A percentile compares a stretch with the other conserved stretches of the same genome.
Conservation (phyloP, 2,797 vertebrate genomes). For the Phoeniculus purpureus region DNA sequence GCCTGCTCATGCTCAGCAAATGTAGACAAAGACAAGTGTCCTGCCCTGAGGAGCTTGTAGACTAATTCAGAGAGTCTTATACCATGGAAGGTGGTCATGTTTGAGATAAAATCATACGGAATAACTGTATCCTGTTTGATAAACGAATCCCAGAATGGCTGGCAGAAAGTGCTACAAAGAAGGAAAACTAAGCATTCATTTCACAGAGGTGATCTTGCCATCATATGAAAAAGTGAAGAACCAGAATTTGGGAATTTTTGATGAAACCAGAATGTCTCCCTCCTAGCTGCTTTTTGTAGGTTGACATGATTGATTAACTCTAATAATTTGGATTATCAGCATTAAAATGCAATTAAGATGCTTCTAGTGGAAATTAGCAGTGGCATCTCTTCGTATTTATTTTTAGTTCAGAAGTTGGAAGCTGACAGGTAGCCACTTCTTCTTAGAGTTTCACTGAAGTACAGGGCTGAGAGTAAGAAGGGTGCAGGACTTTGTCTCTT, state of each 20-base stretch:
- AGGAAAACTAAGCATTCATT: background rate
- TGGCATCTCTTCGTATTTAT: background rate
- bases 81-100: background rate
- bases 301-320: background rate
- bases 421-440: background rate
- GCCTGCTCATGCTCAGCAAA: constrained; percentile 14
- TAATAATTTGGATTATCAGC: background rate
- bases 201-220: background rate
- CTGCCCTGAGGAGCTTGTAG: constrained; percentile 14
- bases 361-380: background rate
- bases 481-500: background rate
- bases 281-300: background rate
- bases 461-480: background rate
- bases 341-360: background rate
- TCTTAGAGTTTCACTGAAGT: background rate
- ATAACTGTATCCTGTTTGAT: background rate
- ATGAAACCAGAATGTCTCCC: background rate
- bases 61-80: constrained; percentile 18
- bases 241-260: background rate
- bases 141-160: background rate
- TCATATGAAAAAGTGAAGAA: background rate
- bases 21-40: constrained; percentile 16
- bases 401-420: background rate
- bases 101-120: background rate
- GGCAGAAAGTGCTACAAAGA: background rate